Evolutionary conservation across 2,888 invertebrate species (phyloP).

Genomic region (Nemoura dubitans): DNA sequence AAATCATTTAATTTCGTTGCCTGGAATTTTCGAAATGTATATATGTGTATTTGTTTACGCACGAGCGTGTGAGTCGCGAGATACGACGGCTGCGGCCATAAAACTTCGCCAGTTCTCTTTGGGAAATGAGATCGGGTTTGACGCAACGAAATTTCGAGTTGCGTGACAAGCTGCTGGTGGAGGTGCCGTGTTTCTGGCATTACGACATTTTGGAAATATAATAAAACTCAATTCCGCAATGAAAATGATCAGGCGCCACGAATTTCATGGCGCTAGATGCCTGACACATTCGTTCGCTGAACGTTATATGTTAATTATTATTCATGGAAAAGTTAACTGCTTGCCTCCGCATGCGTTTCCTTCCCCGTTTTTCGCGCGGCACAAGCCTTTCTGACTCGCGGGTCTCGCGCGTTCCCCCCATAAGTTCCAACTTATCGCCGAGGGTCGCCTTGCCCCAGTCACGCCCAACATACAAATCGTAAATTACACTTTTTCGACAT

Average conservation of each 20-base stretch:
- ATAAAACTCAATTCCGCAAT: neutral
- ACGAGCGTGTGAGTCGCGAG: neutral
- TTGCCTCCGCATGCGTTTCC: too few relatives aligned
- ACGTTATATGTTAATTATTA: neutral
- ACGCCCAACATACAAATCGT: slow-evolving; percentile 13
- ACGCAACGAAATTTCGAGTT: neutral
- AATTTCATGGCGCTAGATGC: neutral
- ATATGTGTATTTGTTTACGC: neutral
- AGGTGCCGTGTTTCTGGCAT: neutral
- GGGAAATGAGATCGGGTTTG: too few relatives aligned
- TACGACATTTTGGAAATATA: neutral
- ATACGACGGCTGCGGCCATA: neutral
- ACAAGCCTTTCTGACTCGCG: neutral
- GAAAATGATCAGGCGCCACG: neutral
- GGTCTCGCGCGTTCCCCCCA: neutral
- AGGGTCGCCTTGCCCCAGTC: neutral
- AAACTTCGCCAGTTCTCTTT: too few relatives aligned
- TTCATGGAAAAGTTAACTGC: slow-evolving; percentile 9
- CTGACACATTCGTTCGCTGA: neutral
- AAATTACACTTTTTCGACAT: neutral
- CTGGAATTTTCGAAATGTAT: neutral
- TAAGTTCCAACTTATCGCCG: neutral
- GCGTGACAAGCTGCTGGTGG: neutral
- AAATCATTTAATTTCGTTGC: neutral
- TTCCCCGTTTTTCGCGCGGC: neutral